These are phyloP conservation scores for Rhingia rostrata DNA, from an alignment of 2,888 invertebrate genomes.

Conservation along the genomic window DNA sequence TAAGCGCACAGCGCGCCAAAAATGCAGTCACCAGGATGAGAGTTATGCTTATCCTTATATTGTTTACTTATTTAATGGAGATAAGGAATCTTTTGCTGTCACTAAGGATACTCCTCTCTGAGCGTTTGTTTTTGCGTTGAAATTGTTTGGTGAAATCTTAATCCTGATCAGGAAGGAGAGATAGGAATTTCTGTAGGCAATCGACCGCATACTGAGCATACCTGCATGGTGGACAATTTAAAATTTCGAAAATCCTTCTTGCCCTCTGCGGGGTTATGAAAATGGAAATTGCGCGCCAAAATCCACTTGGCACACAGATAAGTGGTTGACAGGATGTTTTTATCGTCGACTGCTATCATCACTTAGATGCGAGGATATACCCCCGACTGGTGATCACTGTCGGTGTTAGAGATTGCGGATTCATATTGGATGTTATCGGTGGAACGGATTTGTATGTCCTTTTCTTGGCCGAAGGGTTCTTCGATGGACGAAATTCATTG, in stretches of 20 bases:
- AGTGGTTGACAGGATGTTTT: conserved; percentile 28
- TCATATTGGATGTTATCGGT: conserved; percentile 9
- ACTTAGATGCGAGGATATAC: conserved; percentile 19
- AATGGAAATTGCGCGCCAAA: conserved; percentile 64
- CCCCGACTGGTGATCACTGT: conserved; percentile 9
- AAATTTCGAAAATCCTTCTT: conserved; percentile 29
- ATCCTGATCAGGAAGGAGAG: conserved; percentile 67
- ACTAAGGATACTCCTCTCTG: conserved; percentile 48
- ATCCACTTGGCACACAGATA: conserved; percentile 27
- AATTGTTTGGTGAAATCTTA: conserved; percentile 43
- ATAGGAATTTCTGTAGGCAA: conserved; percentile 28
- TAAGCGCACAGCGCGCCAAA: conserved; percentile 64
- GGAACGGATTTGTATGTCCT: conserved; percentile 28
- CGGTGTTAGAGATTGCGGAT: conserved; percentile 32
- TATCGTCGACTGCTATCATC: conserved; percentile 24
- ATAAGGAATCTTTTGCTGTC: conserved; percentile 71
- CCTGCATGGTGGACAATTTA: conserved; percentile 51
- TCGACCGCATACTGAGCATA: conserved; percentile 67
- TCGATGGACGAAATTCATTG: conserved; percentile 11
- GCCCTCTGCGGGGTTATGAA: neutral
- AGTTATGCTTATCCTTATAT: conserved; percentile 58
- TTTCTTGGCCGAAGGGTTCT: conserved; percentile 9
- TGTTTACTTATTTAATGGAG: conserved; percentile 72
- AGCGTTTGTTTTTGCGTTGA: conserved; percentile 8
- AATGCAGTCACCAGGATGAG: conserved; percentile 14